These are phyloP conservation scores for Nephrotoma appendiculata DNA, from an alignment of 2,888 invertebrate genomes.

Conservation along the genomic window DNA sequence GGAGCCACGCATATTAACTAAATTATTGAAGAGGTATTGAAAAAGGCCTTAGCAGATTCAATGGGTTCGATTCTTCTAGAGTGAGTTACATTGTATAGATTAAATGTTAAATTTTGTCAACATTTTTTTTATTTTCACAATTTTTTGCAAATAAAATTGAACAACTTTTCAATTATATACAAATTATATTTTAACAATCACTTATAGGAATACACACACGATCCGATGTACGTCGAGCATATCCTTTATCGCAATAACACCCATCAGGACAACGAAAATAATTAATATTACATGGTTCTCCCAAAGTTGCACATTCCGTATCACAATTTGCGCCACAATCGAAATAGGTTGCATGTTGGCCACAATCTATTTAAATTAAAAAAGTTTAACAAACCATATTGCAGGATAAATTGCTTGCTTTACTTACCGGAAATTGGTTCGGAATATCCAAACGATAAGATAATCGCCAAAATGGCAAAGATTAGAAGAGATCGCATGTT, in stretches of 20 bases:
- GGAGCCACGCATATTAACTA: no score
- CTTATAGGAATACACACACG: slow-evolving; percentile 20
- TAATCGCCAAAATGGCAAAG: background rate
- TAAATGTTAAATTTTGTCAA: no score
- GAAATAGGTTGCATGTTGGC: slow-evolving; percentile 18
- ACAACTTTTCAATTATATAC: background rate
- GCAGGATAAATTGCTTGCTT: no score
- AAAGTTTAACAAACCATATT: no score
- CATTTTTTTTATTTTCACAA: no score
- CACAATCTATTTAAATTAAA: no score
- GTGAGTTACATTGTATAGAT: no score
- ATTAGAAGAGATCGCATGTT: background rate
- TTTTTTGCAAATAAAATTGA: background rate
- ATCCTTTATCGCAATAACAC: slow-evolving; percentile 25
- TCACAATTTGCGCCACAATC: slow-evolving; percentile 19
- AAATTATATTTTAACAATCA: slow-evolving; percentile 8
- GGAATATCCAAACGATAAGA: background rate
- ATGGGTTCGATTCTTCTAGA: no score
- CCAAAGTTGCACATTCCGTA: slow-evolving; percentile 23
- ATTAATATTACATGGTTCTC: slow-evolving; percentile 19
- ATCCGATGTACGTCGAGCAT: slow-evolving; percentile 18
- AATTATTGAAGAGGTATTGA: no score
- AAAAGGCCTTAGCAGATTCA: no score
- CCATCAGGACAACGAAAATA: slow-evolving; percentile 23
- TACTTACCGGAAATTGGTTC: background rate